Evolutionary conservation across 2,888 invertebrate genomes (phyloP).

Genomic region (Zaprionus lineosus): DNA sequence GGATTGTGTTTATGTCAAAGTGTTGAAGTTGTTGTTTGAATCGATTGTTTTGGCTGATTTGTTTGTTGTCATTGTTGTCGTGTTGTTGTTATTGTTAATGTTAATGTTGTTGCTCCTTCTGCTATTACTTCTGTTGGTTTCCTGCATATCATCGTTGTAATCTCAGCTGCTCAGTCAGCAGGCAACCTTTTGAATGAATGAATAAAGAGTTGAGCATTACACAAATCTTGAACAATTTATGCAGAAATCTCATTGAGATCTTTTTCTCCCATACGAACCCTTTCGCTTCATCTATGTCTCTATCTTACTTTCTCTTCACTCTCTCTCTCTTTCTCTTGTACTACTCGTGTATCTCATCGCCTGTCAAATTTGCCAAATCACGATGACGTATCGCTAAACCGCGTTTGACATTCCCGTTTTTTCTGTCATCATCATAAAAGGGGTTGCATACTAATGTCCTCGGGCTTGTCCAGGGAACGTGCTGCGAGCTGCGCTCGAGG

Average conservation of each 20-base stretch:
- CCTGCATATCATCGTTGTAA: conserved; percentile 65
- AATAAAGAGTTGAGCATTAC: conserved; percentile 41
- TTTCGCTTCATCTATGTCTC: not conserved
- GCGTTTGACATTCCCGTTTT: conserved; percentile 66
- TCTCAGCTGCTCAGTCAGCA: conserved; percentile 73
- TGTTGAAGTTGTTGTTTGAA: conserved; percentile 56
- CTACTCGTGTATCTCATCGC: conserved; percentile 32
- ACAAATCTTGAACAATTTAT: conserved; percentile 63
- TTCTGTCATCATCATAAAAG: conserved; percentile 37
- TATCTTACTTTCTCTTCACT: not conserved
- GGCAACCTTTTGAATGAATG: conserved; percentile 39
- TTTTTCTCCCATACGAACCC: not conserved
- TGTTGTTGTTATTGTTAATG: conserved; percentile 27
- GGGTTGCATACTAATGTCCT: conserved; percentile 69
- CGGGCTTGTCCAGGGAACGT: conserved; percentile 12
- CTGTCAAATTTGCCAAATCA: conserved; percentile 78
- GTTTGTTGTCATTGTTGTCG: conserved; percentile 11
- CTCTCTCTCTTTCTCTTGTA: conserved; percentile 28
- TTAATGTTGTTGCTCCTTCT: conserved; percentile 12
- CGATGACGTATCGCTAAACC: conserved; percentile 75
- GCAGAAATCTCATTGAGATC: conserved; percentile 48
- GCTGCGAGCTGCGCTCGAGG: conserved; percentile 16
- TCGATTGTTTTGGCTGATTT: conserved; percentile 1
- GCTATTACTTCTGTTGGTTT: too few relatives aligned
- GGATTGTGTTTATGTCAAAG: conserved; percentile 55